Evolutionary conservation across 2,888 invertebrate species (phyloP).

Genomic region (Selenia dentaria): DNA sequence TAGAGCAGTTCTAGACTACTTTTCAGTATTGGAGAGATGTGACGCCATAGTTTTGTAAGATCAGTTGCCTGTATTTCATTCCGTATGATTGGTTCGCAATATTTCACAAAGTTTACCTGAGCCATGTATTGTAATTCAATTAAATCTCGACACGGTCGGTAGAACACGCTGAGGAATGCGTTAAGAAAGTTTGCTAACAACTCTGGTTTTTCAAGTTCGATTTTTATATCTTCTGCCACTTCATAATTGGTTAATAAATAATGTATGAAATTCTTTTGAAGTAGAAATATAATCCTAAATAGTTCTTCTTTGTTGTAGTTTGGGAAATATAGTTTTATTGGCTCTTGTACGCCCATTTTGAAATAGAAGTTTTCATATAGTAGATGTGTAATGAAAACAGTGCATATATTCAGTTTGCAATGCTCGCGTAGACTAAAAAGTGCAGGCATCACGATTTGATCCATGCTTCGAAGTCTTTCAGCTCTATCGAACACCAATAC

Average conservation of each 20-base stretch:
- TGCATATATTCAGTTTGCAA: slow-evolving; percentile 88
- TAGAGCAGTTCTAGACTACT: slow-evolving; percentile 91
- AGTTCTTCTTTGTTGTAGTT: slow-evolving; percentile 92
- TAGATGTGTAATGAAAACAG: slow-evolving; percentile 91
- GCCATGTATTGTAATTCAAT: slow-evolving; percentile 93
- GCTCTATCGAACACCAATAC: slow-evolving; percentile 92
- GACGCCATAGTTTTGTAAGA: slow-evolving; percentile 90
- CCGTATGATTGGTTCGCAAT: slow-evolving; percentile 90
- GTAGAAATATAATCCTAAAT: slow-evolving; percentile 72
- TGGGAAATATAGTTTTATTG: slow-evolving; percentile 90
- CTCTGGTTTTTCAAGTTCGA: slow-evolving; percentile 69
- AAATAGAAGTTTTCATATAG: slow-evolving; percentile 92
- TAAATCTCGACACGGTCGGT: slow-evolving; percentile 92
- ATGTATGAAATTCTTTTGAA: slow-evolving; percentile 60
- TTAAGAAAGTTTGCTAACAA: slow-evolving; percentile 92
- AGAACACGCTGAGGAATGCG: slow-evolving; percentile 93
- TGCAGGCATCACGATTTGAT: slow-evolving; percentile 88
- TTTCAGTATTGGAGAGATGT: slow-evolving; percentile 91
- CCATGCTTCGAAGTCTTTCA: slow-evolving; percentile 90
- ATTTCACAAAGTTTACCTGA: slow-evolving; percentile 89
- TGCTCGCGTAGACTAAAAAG: slow-evolving; percentile 91
- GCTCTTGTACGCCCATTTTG: slow-evolving; percentile 88
- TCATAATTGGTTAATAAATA: slow-evolving; percentile 56
- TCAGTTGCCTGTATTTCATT: slow-evolving; percentile 87
- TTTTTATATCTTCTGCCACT: slow-evolving; percentile 50